Percentiles rank a stretch among this genome's conserved stretches.
Evolutionary conservation across 2,797 vertebrate species (phyloP).

Genomic region (Eidolon dupreanum): DNA sequence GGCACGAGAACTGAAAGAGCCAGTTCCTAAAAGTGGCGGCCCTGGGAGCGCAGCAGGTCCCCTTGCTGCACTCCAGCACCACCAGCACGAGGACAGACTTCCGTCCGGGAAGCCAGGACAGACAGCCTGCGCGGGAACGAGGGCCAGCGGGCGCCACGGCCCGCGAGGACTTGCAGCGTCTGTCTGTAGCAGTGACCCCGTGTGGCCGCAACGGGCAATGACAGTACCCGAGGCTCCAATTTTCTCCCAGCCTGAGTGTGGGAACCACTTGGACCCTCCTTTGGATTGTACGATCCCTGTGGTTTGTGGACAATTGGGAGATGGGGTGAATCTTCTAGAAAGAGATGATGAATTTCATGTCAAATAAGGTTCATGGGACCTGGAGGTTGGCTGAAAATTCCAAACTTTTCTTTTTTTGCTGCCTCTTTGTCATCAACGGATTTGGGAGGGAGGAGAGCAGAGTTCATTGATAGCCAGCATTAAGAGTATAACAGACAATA

Average conservation of each 20-base stretch:
- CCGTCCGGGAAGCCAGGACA: neutral
- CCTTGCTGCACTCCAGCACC: too few species aligned
- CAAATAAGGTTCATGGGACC: neutral
- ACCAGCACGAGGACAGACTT: neutral
- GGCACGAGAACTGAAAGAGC: neutral
- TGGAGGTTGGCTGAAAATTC: neutral
- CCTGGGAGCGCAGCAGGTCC: neutral
- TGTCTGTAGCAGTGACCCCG: neutral
- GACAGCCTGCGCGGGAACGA: rapidly evolving
- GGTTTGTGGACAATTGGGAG: neutral
- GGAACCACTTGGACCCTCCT: rapidly evolving
- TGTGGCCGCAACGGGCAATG: neutral
- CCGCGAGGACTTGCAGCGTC: rapidly evolving
- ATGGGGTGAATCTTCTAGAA: neutral
- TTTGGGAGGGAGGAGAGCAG: neutral
- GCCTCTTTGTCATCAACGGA: neutral
- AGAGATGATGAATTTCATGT: neutral
- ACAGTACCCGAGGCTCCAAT: neutral
- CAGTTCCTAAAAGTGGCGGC: neutral
- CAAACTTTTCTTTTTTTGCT: neutral
- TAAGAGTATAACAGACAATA: neutral
- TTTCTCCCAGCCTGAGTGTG: neutral
- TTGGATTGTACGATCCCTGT: neutral
- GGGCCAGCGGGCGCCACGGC: rapidly evolving
- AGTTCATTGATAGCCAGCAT: neutral